phyloP scores from a whole-genome alignment of 2,797 vertebrate species.

The Microctenopoma stevenorrisi region DNA sequence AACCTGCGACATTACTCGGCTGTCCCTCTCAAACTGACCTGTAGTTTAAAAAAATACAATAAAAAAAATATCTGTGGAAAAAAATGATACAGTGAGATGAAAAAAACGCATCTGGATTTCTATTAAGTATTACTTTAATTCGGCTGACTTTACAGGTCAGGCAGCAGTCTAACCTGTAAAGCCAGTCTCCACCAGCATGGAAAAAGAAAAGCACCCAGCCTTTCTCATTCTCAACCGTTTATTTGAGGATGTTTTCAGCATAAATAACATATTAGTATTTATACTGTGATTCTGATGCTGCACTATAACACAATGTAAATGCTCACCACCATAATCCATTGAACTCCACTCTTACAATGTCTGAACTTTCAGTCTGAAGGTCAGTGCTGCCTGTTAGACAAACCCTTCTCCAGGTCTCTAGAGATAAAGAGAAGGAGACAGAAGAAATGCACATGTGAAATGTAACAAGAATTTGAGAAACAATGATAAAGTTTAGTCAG shows the following conservation, averaged over 20 bases:
- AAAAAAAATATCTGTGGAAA: background rate
- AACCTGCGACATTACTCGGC: conserved; percentile 62
- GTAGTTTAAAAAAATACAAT: conserved; percentile 6
- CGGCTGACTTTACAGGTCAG: background rate
- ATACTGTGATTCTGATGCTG: background rate
- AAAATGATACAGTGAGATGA: background rate
- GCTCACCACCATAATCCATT: conserved; percentile 78
- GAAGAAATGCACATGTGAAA: background rate
- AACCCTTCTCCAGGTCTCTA: conserved; percentile 43
- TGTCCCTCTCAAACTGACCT: conserved; percentile 71
- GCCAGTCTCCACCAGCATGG: background rate
- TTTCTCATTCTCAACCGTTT: background rate
- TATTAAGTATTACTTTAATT: background rate
- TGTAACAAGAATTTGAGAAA: background rate
- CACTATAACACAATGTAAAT: background rate
- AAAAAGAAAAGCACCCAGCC: background rate
- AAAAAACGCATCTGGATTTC: background rate
- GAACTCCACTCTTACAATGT: conserved; percentile 40
- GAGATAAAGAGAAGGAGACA: conserved; percentile 20
- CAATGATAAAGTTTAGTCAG: conserved; percentile 4
- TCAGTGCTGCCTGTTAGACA: conserved; percentile 13
- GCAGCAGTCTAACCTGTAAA: background rate
- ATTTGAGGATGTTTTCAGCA: background rate
- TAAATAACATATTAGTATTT: conserved; percentile 5
- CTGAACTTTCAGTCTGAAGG: conserved; percentile 48